phyloP scores from a whole-genome alignment of 2,888 invertebrate genomes.

The Eupithecia dodoneata region DNA sequence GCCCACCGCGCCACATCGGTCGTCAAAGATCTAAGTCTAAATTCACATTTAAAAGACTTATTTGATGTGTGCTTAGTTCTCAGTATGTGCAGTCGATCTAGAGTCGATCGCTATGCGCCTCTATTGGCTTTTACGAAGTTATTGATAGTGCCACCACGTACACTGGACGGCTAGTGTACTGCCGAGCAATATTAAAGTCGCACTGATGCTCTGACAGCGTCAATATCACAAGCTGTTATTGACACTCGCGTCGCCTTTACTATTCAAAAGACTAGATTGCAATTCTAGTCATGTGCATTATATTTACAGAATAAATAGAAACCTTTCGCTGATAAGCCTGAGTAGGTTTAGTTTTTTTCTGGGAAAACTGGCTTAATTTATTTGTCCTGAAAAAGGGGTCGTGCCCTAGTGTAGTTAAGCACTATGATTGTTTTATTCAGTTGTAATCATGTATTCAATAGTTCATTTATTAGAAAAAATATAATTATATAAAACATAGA shows the following conservation, averaged over 20 bases:
- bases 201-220: neutral
- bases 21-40: neutral
- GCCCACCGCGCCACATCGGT: too few species aligned
- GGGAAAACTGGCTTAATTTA: too few species aligned
- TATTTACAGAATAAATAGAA: neutral
- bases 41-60: neutral
- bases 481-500: too few species aligned
- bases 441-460: too few species aligned
- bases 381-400: too few species aligned
- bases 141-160: conserved; percentile 34
- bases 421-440: neutral
- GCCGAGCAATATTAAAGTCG: conserved; percentile 4
- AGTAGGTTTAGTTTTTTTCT: neutral
- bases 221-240: neutral
- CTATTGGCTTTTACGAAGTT: neutral
- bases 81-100: neutral
- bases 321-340: neutral
- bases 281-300: neutral
- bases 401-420: too few species aligned
- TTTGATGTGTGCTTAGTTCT: neutral
- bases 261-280: neutral
- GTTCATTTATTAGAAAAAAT: too few species aligned
- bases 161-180: conserved; percentile 17
- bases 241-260: neutral
- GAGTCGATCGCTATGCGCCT: neutral